These are phyloP conservation scores for Stichopus chloronotus DNA, from an alignment of 35 echinoderm and acorn worm species.

Conservation along the genomic window DNA sequence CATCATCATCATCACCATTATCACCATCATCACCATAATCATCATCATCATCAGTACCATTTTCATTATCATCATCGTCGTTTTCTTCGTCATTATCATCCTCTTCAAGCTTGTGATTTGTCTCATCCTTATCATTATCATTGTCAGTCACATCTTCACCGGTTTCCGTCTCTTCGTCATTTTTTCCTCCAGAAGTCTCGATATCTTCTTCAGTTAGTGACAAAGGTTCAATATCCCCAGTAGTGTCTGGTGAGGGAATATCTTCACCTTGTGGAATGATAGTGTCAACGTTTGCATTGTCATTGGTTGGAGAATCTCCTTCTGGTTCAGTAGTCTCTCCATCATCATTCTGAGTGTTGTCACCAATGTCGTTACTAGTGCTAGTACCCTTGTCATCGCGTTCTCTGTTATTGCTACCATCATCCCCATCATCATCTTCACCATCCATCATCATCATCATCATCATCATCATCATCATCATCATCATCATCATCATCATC, in stretches of 20 bases:
- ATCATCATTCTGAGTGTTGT: background rate
- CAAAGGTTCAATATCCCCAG: background rate
- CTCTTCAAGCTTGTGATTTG: no score
- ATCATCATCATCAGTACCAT: background rate
- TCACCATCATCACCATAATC: background rate
- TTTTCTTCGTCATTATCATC: no score
- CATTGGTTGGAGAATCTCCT: background rate
- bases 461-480: conserved; percentile 1
- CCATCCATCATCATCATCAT: background rate
- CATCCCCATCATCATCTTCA: conserved; percentile 7
- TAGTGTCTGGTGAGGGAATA: background rate
- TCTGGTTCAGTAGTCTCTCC: background rate
- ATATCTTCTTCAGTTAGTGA: background rate
- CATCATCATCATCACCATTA: background rate
- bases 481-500: conserved; percentile 3
- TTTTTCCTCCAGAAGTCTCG: background rate
- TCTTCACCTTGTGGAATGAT: background rate
- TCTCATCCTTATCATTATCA: no score
- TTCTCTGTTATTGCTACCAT: background rate
- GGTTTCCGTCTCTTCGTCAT: background rate
- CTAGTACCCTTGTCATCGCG: background rate
- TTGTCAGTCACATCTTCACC: no score
- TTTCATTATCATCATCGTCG: background rate
- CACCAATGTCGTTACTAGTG: background rate
- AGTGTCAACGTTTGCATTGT: background rate